Evolutionary conservation across 2,888 invertebrate genomes (phyloP), one percentile per base, ranked within the genome.

Genomic region (Leucophenga montana): DNA sequence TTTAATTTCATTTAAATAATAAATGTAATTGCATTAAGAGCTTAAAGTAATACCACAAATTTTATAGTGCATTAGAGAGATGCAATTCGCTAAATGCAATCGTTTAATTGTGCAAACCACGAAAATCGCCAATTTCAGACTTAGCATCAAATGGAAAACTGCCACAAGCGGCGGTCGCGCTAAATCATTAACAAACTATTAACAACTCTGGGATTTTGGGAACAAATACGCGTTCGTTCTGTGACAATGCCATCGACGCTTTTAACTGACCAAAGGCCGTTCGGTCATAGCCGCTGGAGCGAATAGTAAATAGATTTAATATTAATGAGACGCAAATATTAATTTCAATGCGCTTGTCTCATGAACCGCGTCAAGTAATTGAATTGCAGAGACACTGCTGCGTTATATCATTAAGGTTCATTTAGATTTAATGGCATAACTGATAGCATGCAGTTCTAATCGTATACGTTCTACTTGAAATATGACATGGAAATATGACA

Each of bases 141-240:
- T 48, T 46, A 65, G 48, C 53, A 31, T 71, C 75, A 68, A 71
- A 59, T 75, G 70, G 68, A 68, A 71, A 72, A 74, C 69, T 74
- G 72, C 80, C 77, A 50, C 66, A 69, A 33, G 13, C 65, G 5
- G 50, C 50, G 16, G 50, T 8, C 50, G 13, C 50, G 13, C 50
- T 67, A 72, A 77, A 75, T 75, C 71, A 77, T 79, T 79, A 82
- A 75, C 73, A 77, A 76, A 73, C 76, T 79, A 76, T 76, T 74
- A 77, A 74, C 71, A 69, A 66, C 65, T 20, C 50, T 53, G 61
- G 72, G 71, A 73, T 69, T 76, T 33, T 46, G 50, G 75, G 69
- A 33, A 33, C 57, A 53, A 53, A 53, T 53, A 53, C 16, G 8
- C 57, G n/a, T 27, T 27, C 57, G n/a, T 27, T 27, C 31, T 31